Conservation (phyloP, 1,140 invertebrate genomes). For the Meloidogyne hapla region DNA sequence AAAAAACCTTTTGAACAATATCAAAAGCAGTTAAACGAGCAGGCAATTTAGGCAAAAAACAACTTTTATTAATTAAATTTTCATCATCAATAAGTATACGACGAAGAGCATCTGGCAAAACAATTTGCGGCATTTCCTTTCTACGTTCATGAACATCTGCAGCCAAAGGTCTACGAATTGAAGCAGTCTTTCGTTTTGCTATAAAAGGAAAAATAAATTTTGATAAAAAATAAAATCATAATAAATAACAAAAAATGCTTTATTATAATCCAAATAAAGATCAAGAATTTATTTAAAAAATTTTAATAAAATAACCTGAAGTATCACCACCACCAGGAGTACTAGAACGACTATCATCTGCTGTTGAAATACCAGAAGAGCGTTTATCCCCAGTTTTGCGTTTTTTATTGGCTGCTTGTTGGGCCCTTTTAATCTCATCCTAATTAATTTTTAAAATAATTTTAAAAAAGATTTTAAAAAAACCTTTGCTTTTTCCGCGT, state of each 20-base stretch:
- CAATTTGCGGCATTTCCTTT: conserved; percentile 35
- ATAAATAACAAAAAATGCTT: too few relatives aligned
- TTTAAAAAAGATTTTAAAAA: background rate
- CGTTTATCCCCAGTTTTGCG: conserved; percentile 26
- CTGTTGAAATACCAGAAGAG: background rate
- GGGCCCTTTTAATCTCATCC: conserved; percentile 35
- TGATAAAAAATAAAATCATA: too few relatives aligned
- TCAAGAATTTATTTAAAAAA: too few relatives aligned
- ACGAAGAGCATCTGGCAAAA: conserved; percentile 33
- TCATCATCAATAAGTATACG: conserved; percentile 39
- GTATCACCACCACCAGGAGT: conserved; percentile 20
- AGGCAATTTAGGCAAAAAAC: conserved; percentile 40
- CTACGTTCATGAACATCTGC: conserved; percentile 15
- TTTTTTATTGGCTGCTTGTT: conserved; percentile 32
- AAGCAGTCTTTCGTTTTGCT: conserved; percentile 25
- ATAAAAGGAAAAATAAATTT: background rate
- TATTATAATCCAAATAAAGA: too few relatives aligned
- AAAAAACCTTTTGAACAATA: conserved; percentile 35
- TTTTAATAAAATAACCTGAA: background rate
- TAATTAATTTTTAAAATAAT: conserved; percentile 24
- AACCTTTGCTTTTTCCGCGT: conserved; percentile 36
- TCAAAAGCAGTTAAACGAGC: conserved; percentile 33
- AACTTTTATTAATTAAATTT: conserved; percentile 35
- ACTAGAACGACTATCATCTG: conserved; percentile 29
- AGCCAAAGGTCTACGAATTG: background rate